Conservation (phyloP, 2,113 vertebrate genomes). For the Semicossyphus pulcher region DNA sequence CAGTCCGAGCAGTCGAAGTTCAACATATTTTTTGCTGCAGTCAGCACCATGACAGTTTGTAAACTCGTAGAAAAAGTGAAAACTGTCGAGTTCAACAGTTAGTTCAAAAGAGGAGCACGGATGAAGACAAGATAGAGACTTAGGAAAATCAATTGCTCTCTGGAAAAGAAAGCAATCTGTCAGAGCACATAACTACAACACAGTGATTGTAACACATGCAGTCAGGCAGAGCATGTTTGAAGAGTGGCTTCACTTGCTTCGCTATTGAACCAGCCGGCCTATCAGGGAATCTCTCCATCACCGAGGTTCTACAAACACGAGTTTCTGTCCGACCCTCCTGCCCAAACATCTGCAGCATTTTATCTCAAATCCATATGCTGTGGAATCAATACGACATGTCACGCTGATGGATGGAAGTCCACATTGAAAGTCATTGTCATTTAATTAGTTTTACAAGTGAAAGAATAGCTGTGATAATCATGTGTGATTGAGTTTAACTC, state of each 20-base stretch:
- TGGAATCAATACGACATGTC: slow-evolving; percentile 2
- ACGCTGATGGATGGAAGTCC: not conserved
- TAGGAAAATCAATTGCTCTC: slow-evolving; percentile 53
- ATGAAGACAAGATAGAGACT: slow-evolving; percentile 47
- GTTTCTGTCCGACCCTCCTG: not conserved
- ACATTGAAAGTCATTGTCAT: not conserved
- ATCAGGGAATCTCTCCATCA: slow-evolving; percentile 53
- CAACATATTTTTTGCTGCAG: slow-evolving; percentile 1
- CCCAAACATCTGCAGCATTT: slow-evolving; percentile 24
- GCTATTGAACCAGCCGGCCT: slow-evolving; percentile 49
- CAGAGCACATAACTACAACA: slow-evolving; percentile 54
- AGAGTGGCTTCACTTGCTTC: slow-evolving; percentile 55
- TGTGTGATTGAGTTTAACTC: not conserved
- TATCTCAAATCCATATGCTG: slow-evolving; percentile 1
- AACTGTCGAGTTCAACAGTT: slow-evolving; percentile 14
- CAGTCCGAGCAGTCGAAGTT: not conserved
- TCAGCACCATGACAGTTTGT: slow-evolving; percentile 8
- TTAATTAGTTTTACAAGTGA: not conserved
- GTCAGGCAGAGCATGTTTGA: slow-evolving; percentile 60
- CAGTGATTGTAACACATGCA: slow-evolving; percentile 55
- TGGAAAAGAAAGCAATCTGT: slow-evolving; percentile 55
- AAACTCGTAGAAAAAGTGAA: slow-evolving; percentile 18
- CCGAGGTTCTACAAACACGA: slow-evolving; percentile 51
- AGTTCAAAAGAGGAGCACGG: slow-evolving; percentile 25
- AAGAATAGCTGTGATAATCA: not conserved